Evolutionary conservation across 53 echinoderm and acorn worm species (phyloP).

Genomic region (Arbacia lixula): DNA sequence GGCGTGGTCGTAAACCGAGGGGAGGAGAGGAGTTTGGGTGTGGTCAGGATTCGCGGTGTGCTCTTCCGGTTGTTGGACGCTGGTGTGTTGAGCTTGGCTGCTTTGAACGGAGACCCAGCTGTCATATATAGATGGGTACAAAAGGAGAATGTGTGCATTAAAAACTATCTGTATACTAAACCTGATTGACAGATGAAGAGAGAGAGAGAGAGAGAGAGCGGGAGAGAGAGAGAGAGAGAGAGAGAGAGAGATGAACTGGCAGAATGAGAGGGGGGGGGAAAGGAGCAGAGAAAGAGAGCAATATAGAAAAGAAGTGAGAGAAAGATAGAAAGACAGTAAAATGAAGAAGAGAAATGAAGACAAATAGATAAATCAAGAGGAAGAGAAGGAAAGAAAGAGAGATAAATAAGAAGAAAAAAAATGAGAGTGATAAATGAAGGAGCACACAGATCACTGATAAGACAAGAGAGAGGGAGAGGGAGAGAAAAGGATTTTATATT

Average conservation of each 20-base stretch:
- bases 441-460: too few relatives aligned
- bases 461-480: too few relatives aligned
- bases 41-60: background rate
- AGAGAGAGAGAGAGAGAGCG: background rate
- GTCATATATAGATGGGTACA: too few relatives aligned
- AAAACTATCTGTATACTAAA: background rate
- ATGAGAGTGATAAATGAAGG: too few relatives aligned
- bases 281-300: background rate
- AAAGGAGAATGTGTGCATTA: background rate
- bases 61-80: too few relatives aligned
- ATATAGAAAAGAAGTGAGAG: background rate
- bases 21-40: background rate
- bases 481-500: too few relatives aligned
- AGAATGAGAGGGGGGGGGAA: background rate
- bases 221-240: background rate
- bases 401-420: background rate
- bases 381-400: background rate
- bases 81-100: background rate
- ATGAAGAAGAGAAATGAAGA: background rate
- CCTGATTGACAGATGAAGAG: background rate
- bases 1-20: background rate
- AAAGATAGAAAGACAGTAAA: background rate
- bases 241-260: background rate
- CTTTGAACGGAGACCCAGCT: conserved; percentile 74
- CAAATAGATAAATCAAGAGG: background rate